phyloP scores from a whole-genome alignment of 2,113 vertebrate genomes.

The Podarcis cretensis region DNA sequence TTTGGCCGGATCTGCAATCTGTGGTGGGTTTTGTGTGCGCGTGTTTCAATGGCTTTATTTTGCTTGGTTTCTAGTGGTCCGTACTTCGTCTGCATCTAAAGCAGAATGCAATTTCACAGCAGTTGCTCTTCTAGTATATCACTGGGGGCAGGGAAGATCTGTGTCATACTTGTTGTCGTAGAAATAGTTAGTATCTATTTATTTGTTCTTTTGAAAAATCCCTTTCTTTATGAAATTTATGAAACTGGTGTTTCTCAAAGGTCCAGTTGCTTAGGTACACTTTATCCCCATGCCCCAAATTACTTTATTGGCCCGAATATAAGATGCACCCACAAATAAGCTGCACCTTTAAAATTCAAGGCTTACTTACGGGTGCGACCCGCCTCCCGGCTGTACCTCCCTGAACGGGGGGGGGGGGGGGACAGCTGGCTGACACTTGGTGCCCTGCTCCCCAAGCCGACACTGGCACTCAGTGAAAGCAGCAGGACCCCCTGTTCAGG shows the following conservation, averaged over 20 bases:
- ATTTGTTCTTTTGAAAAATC: background rate
- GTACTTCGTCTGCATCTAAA: background rate
- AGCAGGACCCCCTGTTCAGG: too few relatives aligned
- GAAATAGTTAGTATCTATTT: background rate
- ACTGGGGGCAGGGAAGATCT: background rate
- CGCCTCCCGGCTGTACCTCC: too few relatives aligned
- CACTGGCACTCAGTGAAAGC: too few relatives aligned
- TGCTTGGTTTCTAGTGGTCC: background rate
- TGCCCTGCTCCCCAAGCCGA: too few relatives aligned
- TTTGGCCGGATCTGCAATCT: slow-evolving; percentile 40
- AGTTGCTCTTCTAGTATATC: background rate
- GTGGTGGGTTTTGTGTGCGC: slow-evolving; percentile 10
- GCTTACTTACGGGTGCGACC: too few relatives aligned
- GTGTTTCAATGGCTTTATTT: slow-evolving; percentile 19
- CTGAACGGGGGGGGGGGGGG: too few relatives aligned
- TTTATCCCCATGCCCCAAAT: background rate
- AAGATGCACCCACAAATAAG: too few relatives aligned
- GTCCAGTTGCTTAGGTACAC: background rate
- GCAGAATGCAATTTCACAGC: background rate
- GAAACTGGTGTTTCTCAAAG: background rate
- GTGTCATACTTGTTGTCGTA: background rate
- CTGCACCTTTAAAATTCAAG: too few relatives aligned
- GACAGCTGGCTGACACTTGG: too few relatives aligned
- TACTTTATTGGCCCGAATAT: background rate
- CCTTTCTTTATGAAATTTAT: background rate